Evolutionary conservation across 2,888 invertebrate species (phyloP), one percentile per base, ranked within the genome.

Genomic region (Diaphora mendica): DNA sequence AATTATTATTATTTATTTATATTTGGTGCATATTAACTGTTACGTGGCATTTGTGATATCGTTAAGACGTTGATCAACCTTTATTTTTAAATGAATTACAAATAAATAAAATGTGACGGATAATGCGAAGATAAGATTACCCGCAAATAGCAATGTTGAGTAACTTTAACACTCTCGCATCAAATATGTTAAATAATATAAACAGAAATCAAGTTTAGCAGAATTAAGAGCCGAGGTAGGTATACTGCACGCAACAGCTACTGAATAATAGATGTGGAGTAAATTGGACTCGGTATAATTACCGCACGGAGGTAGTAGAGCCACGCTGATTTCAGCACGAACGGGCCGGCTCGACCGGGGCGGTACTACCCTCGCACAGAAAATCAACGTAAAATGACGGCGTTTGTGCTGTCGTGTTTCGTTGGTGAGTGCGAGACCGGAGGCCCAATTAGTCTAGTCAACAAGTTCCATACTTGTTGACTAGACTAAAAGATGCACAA

Each of bases 241-340:
- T 33, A 48, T 48, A 51, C 62, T 30, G 66, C 66, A 66, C 39
- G 71, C 30, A 26, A 71, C 26, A 23, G 42, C 26, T 42, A 39
- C 26, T 71, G 71, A 71, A 71, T 71, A 71, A 71, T 71, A 59
- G 39, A 71, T 48, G 20, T 30, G 39, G 30, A 20, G 20, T 65
- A 71, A 39, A 71, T 71, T 71, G 55, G 55, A 66, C 55, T 66
- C 71, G 39, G 66, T n/a, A 42, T 71, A 30, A 64, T 70, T 44
- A 33, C 62, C 59, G 17, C n/a, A n/a, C n/a, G n/a, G n/a, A n/a
- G n/a, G n/a, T n/a, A n/a, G n/a, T n/a, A n/a, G n/a, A n/a, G n/a
- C n/a, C n/a, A n/a, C n/a, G n/a, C n/a, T n/a, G n/a, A n/a, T n/a
- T n/a, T n/a, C n/a, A n/a, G n/a, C n/a, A n/a, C n/a, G n/a, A n/a